Evolutionary conservation across 2,888 invertebrate species (phyloP), one percentile per base, ranked within the genome.

Genomic region (Drosophila yooni): DNA sequence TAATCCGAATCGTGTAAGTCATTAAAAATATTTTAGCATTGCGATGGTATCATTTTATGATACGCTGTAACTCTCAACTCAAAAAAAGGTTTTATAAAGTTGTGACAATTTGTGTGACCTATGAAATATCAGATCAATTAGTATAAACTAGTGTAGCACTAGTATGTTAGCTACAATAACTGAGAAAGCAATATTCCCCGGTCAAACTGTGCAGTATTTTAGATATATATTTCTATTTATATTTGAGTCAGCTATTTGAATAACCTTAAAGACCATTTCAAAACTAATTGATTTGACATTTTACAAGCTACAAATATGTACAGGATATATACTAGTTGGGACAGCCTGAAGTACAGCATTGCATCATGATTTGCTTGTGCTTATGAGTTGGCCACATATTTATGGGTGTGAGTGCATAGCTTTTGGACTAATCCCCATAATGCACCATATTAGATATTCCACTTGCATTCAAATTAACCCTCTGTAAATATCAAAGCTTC

Each of bases 21-120:
- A 81, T 78, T 77, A 77, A 68, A 54, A 27, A 54, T 66, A 53
- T 64, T 62, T 18, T 29, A 27, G 21, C 64, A 60, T 29, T 77
- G 53, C 62, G 46, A 58, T 62, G 36, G 43, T 59, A 77, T 66
- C 27, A 59, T 33, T 52, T 29, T 29, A 36, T 43, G 10, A 36
- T 43, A 46, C 69, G 27, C 33, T 68, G 57, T 52, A 60, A 13
- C 15, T 25, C 7, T 36, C 33, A 33, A 33, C 7, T 25, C n/a
- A 5, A 38, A 40, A n/a, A n/a, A 4, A 1, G 10, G 40, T 40
- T 10, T 2, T 0, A 10, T 0, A n/a, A 43, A 21, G 40, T n/a
- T n/a, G 21, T 33, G 52, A 6, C 7, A 21, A 7, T n/a, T 51
- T 29, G 4, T 8, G 11, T 3, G 2, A 34, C 15, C 33, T 1